Evolutionary conservation across 2,797 vertebrate genomes (phyloP).

Genomic region (Coregonus suidteri): DNA sequence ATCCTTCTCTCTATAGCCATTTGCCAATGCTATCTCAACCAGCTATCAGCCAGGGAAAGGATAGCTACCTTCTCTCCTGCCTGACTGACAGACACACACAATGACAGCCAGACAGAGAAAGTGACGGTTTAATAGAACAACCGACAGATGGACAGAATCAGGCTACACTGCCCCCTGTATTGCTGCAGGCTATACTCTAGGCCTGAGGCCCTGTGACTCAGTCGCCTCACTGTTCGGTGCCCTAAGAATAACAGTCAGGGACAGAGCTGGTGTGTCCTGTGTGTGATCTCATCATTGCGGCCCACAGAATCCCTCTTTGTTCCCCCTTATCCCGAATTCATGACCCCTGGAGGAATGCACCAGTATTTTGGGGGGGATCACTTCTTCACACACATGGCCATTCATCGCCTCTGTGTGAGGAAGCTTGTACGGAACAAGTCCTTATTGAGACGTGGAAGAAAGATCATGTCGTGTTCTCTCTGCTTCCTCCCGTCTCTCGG

Average conservation of each 20-base stretch:
- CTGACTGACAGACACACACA: neutral
- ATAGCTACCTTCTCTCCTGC: too few species aligned
- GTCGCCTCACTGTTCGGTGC: neutral
- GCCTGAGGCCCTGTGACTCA: neutral
- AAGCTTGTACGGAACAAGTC: slow-evolving; percentile 71
- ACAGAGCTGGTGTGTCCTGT: slow-evolving; percentile 43
- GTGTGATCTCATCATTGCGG: slow-evolving; percentile 76
- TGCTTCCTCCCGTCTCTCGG: neutral
- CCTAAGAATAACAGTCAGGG: slow-evolving; percentile 1
- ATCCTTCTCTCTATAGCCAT: too few species aligned
- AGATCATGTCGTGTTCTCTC: slow-evolving; percentile 23
- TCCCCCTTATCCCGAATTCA: slow-evolving; percentile 67
- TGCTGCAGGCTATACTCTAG: neutral
- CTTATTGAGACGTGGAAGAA: slow-evolving; percentile 75
- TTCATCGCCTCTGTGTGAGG: slow-evolving; percentile 72
- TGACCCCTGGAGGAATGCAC: slow-evolving; percentile 49
- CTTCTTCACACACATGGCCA: slow-evolving; percentile 44
- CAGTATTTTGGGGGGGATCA: slow-evolving; percentile 1
- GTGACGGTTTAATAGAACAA: neutral
- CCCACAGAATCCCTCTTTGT: slow-evolving; percentile 76
- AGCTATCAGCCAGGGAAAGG: too few species aligned
- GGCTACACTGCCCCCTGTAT: neutral
- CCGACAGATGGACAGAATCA: neutral
- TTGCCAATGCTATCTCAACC: too few species aligned
- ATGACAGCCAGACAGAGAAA: neutral